A percentile compares a stretch with the other conserved stretches of the same genome.
These are phyloP conservation scores for Dicyrtoma fusca DNA, from an alignment of 2,888 invertebrate genomes.

Conservation along the genomic window DNA sequence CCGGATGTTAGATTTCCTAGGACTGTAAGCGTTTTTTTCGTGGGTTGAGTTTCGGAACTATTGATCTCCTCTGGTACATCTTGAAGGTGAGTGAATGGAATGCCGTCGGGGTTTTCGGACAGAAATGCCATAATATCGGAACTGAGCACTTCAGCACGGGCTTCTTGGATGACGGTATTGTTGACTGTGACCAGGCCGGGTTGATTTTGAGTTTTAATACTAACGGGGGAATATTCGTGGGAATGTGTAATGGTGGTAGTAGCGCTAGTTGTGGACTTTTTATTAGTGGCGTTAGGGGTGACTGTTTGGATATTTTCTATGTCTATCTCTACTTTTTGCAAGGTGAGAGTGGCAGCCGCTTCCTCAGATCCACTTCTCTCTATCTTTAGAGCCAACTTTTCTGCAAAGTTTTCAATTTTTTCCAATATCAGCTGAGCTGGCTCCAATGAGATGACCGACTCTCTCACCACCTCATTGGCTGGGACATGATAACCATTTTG, in stretches of 20 bases:
- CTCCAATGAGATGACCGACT: neutral
- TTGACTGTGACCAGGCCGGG: too few species aligned
- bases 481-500: neutral
- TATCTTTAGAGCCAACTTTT: constrained; percentile 26
- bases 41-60: too few species aligned
- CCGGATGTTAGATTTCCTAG: too few species aligned
- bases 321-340: constrained; percentile 17
- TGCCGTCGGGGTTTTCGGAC: neutral
- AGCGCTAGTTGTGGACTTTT: too few species aligned
- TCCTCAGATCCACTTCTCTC: constrained; percentile 25
- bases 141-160: neutral
- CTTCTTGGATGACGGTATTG: neutral
- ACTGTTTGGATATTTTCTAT: constrained; percentile 3
- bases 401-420: constrained; percentile 30
- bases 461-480: neutral
- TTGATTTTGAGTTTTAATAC: too few species aligned
- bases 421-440: neutral
- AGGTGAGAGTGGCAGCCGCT: constrained; percentile 23
- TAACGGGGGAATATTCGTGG: too few species aligned
- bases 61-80: neutral
- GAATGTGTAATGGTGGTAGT: too few species aligned
- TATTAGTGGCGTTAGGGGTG: too few species aligned
- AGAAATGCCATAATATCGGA: constrained; percentile 11
- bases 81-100: neutral
- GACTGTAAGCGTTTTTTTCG: too few species aligned